Evolutionary conservation across 2,113 vertebrate genomes (phyloP).

Genomic region (Salvelinus alpinus): DNA sequence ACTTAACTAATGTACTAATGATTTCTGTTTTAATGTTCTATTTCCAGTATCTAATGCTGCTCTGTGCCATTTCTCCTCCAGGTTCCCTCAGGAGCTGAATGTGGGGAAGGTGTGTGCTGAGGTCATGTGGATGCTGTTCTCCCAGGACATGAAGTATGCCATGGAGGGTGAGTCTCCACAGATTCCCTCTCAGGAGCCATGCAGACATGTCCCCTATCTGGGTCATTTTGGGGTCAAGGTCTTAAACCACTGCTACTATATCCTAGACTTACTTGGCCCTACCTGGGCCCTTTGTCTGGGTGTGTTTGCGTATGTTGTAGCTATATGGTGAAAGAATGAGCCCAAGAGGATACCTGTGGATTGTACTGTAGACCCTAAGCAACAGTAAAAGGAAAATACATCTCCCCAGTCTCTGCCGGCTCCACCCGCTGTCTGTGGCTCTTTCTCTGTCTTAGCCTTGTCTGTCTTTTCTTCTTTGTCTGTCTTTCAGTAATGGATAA

Average conservation of each 20-base stretch:
- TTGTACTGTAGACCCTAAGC: no score
- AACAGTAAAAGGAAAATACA: no score
- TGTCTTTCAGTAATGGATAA: slow-evolving; percentile 61
- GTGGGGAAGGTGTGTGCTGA: slow-evolving; percentile 96
- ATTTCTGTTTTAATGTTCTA: background rate
- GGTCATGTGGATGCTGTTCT: slow-evolving; percentile 96
- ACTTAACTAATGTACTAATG: background rate
- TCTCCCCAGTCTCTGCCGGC: background rate
- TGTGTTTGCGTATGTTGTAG: no score
- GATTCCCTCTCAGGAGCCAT: background rate
- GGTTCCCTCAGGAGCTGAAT: slow-evolving; percentile 94
- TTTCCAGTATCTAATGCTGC: background rate
- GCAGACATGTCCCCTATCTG: background rate
- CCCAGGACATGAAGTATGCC: slow-evolving; percentile 98
- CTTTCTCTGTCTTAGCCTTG: slow-evolving; percentile 9
- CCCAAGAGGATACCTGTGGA: no score
- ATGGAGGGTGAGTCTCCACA: slow-evolving; percentile 85
- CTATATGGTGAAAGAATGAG: no score
- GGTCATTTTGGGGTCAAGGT: background rate
- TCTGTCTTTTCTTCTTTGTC: background rate
- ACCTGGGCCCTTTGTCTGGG: no score
- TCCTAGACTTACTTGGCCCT: no score
- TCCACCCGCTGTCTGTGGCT: background rate
- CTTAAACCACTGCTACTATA: no score
- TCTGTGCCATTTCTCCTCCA: slow-evolving; percentile 44